Base-by-base conservation (phyloP, 2,888 invertebrate genomes). In the Xanthorhoe spadicearia region DNA sequence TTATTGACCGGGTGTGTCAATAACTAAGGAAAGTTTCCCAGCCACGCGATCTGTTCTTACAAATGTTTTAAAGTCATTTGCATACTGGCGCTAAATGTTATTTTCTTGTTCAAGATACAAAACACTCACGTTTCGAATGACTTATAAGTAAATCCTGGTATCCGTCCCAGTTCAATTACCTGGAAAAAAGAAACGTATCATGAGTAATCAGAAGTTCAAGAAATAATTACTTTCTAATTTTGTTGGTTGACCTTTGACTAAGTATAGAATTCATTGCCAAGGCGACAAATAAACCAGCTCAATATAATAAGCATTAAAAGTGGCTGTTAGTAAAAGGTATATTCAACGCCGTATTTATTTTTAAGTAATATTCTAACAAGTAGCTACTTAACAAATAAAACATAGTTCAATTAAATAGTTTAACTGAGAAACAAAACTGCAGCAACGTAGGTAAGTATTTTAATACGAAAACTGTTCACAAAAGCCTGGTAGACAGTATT, bases 131-230 rank as follows among this genome's bases (percentile, higher is more conserved):
- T 81, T 77, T 77, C 62, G 68, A 67, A 67, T 69, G 75, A 74
- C 75, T 81, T 73, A 66, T 68, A 75, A 75, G 43, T 50, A 51
- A 77, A 78, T 79, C 74, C 76, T 76, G 77, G 74, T 76, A 75
- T 76, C 74, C 79, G 77, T 80, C 77, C 76, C 78, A 74, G 79
- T 79, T 79, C 73, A 73, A 80, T 80, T 89, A 89, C 90, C 88
- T 89, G 90, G 38, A 85, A 87, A 76, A 76, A 79, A 79, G 62
- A 79, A 79, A 80, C 17, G 49, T 51, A 57, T 66, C 64, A 65
- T 73, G 60, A 65, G 71, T 71, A 70, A 75, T 63, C 57, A 61
- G 63, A 52, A 61, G 51, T 68, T 13, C 1, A 32, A 48, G 68
- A 68, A 61, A 72, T 69, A 59, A 70, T 66, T 70, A 61, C 64